Evolutionary conservation across 1,140 invertebrate genomes (phyloP).

Genomic region (Diachasma alloeum): DNA sequence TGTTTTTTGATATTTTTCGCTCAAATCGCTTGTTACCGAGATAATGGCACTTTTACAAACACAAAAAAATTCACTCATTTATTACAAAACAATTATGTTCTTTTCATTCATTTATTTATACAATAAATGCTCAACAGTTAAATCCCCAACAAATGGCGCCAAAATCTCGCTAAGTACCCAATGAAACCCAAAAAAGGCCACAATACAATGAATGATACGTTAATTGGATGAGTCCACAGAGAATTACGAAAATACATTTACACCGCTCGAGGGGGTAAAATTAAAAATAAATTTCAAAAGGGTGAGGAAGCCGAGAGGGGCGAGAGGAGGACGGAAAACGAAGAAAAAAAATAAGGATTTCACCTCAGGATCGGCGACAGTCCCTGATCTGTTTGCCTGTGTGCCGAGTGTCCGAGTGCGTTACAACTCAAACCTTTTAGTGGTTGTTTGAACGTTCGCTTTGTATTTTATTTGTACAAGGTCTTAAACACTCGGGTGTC

Average conservation of each 20-base stretch:
- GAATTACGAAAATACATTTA: slow-evolving; percentile 5
- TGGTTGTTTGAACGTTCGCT: slow-evolving; percentile 55
- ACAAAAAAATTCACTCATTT: no score
- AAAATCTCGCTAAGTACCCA: background rate
- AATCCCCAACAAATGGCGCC: background rate
- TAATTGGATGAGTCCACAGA: background rate
- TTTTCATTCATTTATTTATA: background rate
- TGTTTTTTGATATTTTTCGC: no score
- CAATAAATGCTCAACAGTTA: background rate
- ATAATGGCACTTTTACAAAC: no score
- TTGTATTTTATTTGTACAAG: slow-evolving; percentile 62
- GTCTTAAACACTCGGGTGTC: slow-evolving; percentile 55
- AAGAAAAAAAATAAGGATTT: background rate
- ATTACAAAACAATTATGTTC: background rate
- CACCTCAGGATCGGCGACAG: slow-evolving; percentile 1
- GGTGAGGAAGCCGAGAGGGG: background rate
- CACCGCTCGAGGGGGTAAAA: background rate
- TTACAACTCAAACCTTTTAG: slow-evolving; percentile 65
- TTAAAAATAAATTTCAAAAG: background rate
- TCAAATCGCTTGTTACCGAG: no score
- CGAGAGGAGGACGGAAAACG: background rate
- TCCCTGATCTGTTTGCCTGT: slow-evolving; percentile 52
- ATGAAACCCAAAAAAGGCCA: background rate
- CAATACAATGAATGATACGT: background rate
- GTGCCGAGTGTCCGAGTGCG: slow-evolving; percentile 54